Evolutionary conservation across 2,888 invertebrate species (phyloP).

Genomic region (Dioctria linearis): DNA sequence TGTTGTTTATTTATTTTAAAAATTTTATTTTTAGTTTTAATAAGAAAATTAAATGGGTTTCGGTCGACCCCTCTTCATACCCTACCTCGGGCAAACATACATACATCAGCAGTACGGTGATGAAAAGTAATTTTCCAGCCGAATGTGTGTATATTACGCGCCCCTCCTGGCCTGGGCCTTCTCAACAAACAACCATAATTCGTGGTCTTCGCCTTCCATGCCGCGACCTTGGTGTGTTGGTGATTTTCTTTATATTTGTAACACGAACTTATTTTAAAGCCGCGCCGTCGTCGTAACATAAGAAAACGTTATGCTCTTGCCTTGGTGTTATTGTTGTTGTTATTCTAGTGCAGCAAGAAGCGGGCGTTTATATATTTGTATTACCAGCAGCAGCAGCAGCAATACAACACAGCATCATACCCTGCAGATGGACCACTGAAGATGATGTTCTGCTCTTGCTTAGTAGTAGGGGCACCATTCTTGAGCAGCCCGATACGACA

Average conservation of each 20-base stretch:
- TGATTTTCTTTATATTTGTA: constrained; percentile 39
- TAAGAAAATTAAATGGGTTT: constrained; percentile 48
- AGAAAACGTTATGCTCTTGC: too few species aligned
- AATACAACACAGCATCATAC: background rate
- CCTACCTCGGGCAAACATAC: background rate
- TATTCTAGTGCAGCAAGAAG: background rate
- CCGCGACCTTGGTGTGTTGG: constrained; percentile 9
- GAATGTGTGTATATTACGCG: constrained; percentile 6
- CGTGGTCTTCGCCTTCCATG: background rate
- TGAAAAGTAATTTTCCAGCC: constrained; percentile 42
- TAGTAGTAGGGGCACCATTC: background rate
- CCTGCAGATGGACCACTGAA: constrained; percentile 1
- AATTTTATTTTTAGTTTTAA: constrained; percentile 53
- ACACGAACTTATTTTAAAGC: background rate
- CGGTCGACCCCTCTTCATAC: constrained; percentile 4
- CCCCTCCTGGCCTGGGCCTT: background rate
- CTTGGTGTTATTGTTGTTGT: too few species aligned
- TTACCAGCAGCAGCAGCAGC: background rate
- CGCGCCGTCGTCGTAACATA: too few species aligned
- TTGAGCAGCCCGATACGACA: background rate
- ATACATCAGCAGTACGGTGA: background rate
- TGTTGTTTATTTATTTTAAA: constrained; percentile 51
- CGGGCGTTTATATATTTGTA: constrained; percentile 17
- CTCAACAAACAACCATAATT: background rate
- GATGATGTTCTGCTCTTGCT: background rate